Evolutionary conservation across 1,140 invertebrate genomes (phyloP).

Genomic region (Harlomillsia oculata): DNA sequence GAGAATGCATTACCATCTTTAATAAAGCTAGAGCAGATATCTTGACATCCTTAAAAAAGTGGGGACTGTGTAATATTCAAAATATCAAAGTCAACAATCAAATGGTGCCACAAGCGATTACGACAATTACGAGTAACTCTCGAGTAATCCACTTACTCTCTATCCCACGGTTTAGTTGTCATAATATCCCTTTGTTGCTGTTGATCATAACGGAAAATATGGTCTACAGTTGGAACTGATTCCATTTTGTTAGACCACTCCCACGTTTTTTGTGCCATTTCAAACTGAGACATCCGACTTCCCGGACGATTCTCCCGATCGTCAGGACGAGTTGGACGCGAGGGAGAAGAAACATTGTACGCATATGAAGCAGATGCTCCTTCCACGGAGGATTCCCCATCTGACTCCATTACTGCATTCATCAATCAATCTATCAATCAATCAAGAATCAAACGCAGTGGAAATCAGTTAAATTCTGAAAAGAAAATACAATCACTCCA

Average conservation of each 20-base stretch:
- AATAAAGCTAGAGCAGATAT: conserved; percentile 92
- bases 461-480: no score
- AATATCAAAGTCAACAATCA: no score
- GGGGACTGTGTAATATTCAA: conserved; percentile 66
- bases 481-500: no score
- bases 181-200: conserved; percentile 94
- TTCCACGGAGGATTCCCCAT: no score
- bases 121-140: not conserved
- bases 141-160: conserved; percentile 64
- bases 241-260: conserved; percentile 86
- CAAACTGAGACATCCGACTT: conserved; percentile 51
- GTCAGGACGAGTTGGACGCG: no score
- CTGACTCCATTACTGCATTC: no score
- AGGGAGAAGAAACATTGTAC: no score
- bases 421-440: no score
- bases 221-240: conserved; percentile 74
- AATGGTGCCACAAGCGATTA: not conserved
- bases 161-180: conserved; percentile 93
- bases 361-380: no score
- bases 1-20: conserved; percentile 99
- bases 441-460: no score
- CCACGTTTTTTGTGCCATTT: conserved; percentile 84
- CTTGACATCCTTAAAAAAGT: conserved; percentile 98
- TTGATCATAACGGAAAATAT: conserved; percentile 90
- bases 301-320: not conserved